Evolutionary conservation across 1,140 invertebrate genomes (phyloP).

Genomic region (Neodiprion virginianus): DNA sequence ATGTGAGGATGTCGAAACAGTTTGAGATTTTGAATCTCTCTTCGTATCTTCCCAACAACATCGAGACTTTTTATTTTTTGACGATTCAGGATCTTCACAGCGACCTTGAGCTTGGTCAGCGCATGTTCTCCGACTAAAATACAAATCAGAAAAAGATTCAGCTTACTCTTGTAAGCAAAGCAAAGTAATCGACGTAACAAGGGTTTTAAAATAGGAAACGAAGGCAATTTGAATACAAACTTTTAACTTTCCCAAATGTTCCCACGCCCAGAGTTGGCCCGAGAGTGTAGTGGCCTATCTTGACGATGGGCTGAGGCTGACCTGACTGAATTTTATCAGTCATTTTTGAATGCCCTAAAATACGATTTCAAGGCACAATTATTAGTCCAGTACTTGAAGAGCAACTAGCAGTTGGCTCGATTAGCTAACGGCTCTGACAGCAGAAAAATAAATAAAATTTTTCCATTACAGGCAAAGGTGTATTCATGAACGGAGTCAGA

Average conservation of each 20-base stretch:
- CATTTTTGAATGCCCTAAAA: constrained; percentile 55
- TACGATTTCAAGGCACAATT: too few relatives aligned
- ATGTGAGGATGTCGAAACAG: constrained; percentile 99
- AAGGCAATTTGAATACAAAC: constrained; percentile 44
- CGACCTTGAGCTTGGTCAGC: constrained; percentile 97
- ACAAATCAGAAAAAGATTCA: constrained; percentile 33
- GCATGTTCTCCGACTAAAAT: constrained; percentile 92
- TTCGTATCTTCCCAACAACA: constrained; percentile 97
- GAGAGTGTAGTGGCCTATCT: constrained; percentile 92
- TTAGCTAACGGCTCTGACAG: too few relatives aligned
- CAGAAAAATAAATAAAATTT: too few relatives aligned
- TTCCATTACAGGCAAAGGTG: too few relatives aligned
- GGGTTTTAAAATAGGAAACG: constrained; percentile 17
- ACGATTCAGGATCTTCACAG: constrained; percentile 98
- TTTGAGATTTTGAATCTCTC: constrained; percentile 99
- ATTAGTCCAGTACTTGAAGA: too few relatives aligned
- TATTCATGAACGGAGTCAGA: too few relatives aligned
- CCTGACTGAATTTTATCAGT: constrained; percentile 64
- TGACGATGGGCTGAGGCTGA: constrained; percentile 80
- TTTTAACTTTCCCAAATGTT: constrained; percentile 96
- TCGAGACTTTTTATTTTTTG: constrained; percentile 99
- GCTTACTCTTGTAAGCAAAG: constrained; percentile 14
- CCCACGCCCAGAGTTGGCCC: constrained; percentile 90
- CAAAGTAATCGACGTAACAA: not conserved
- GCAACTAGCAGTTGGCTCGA: too few relatives aligned